These are phyloP conservation scores for Varroa destructor DNA, from an alignment of 1,140 invertebrate species.

Conservation along the genomic window DNA sequence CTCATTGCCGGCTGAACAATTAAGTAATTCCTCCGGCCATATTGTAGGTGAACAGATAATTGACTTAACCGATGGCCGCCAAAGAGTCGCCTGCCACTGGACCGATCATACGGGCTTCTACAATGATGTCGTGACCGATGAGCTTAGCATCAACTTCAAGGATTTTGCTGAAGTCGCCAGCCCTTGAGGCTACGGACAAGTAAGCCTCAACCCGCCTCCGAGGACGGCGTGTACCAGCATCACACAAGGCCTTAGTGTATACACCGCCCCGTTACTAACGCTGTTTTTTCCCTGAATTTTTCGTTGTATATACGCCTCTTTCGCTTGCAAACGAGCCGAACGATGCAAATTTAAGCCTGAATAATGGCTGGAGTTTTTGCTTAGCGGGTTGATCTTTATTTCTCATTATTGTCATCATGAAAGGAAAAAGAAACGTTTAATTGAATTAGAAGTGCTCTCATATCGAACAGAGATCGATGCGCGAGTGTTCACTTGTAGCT, in stretches of 20 bases:
- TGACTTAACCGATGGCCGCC: slow-evolving; percentile 20
- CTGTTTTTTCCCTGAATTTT: not conserved
- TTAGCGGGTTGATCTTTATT: too few species aligned
- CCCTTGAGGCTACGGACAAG: not conserved
- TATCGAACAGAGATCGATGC: too few species aligned
- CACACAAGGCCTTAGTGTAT: not conserved
- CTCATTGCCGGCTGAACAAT: not conserved
- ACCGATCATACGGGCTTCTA: slow-evolving; percentile 30
- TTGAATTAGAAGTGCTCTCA: too few species aligned
- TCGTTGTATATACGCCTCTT: not conserved
- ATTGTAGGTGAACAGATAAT: slow-evolving; percentile 25
- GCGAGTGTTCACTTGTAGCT: too few species aligned
- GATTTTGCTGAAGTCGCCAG: slow-evolving; percentile 29
- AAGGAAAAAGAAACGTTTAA: too few species aligned
- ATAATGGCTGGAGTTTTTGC: too few species aligned
- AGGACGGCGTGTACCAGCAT: not conserved
- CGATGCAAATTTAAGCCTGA: too few species aligned
- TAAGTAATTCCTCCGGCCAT: slow-evolving; percentile 14
- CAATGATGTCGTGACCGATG: slow-evolving; percentile 30
- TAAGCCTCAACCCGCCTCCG: not conserved
- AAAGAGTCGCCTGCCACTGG: slow-evolving; percentile 28
- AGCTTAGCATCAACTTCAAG: slow-evolving; percentile 27
- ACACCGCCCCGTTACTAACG: not conserved
- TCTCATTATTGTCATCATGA: too few species aligned
- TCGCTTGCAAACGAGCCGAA: too few species aligned